Base-by-base conservation (phyloP, 2,113 vertebrate genomes). In the Antechinus flavipes region DNA sequence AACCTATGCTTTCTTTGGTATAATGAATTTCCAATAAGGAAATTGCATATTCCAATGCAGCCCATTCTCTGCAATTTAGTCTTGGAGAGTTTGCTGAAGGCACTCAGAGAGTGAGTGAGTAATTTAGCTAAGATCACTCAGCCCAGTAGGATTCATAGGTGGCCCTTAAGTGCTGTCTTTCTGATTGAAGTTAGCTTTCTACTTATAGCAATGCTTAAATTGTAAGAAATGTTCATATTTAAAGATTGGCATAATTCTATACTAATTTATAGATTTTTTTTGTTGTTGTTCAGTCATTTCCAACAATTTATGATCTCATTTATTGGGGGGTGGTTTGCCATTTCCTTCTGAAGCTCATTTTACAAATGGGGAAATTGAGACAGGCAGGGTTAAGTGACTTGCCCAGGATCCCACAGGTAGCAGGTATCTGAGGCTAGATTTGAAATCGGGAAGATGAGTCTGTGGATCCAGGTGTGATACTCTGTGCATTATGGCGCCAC, bases 161-260 rank as follows among this genome's bases (percentile, higher is more conserved):
- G n/a, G 19, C 7, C 8, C n/a, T 23, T 84, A 42, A 84, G 19
- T 42, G 11, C 30, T 84, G 16, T 42, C 68, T 84, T 42, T 6
- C 68, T 84, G 35, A 22, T 19, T 84, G n/a, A 42, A 42, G n/a
- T 7, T 6, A 42, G 7, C n/a, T 84, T 42, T 42, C n/a, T 84
- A 22, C 19, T 19, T 84, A 23, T 12, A 42, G 35, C 35, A 42
- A 2, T 84, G 68, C 1, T 84, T 42, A 42, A 84, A 35, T 93
- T 90, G 68, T 50, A 96, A 92, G 50, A 93, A 95, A 54, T 58
- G 7, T 92, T 92, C 50, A 35, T 8, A 76, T 14, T 61, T 90
- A 89, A 93, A n/a, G 89, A 89, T 11, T 91, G 25, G 3, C 52
- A 19, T 46, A 50, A n/a, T 76, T 3, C 46, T 14, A 47, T 49